These are phyloP conservation scores for Pseudomugil tenellus DNA, from an alignment of 2,797 vertebrate genomes.

Conservation along the genomic window DNA sequence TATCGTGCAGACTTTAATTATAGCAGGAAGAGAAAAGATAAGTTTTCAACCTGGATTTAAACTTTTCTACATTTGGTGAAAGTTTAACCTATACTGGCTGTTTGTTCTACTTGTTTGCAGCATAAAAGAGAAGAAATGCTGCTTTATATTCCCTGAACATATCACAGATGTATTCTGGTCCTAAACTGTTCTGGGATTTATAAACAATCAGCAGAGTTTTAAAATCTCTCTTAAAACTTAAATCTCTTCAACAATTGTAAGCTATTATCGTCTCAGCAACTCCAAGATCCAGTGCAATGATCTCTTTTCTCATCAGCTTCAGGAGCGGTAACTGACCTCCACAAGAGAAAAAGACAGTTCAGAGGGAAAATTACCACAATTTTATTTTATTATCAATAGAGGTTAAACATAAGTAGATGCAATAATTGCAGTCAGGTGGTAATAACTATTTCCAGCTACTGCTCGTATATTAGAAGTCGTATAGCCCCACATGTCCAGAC, in stretches of 20 bases:
- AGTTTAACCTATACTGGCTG: too few relatives aligned
- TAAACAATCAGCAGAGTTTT: too few relatives aligned
- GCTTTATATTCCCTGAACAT: too few relatives aligned
- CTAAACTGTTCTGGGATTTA: too few relatives aligned
- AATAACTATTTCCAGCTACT: neutral
- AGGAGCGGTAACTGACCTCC: conserved; percentile 5
- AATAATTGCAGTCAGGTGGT: neutral
- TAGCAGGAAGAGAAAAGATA: too few relatives aligned
- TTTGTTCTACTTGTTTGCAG: too few relatives aligned
- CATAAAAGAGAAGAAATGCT: too few relatives aligned
- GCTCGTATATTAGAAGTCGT: neutral
- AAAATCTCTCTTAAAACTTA: too few relatives aligned
- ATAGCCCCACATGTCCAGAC: conserved; percentile 1
- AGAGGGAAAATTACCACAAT: neutral
- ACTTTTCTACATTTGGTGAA: too few relatives aligned
- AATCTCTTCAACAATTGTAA: conserved; percentile 38
- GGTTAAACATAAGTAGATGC: neutral
- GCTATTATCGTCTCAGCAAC: conserved; percentile 43
- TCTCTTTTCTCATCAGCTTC: conserved; percentile 19
- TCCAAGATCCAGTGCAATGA: conserved; percentile 9
- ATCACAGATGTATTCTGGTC: too few relatives aligned
- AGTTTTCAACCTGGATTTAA: too few relatives aligned
- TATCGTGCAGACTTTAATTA: too few relatives aligned
- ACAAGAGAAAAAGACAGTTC: conserved; percentile 2
- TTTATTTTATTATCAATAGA: neutral